These are phyloP conservation scores for Drosophila malerkotliana DNA, from an alignment of 1,140 invertebrate genomes.

Conservation along the genomic window DNA sequence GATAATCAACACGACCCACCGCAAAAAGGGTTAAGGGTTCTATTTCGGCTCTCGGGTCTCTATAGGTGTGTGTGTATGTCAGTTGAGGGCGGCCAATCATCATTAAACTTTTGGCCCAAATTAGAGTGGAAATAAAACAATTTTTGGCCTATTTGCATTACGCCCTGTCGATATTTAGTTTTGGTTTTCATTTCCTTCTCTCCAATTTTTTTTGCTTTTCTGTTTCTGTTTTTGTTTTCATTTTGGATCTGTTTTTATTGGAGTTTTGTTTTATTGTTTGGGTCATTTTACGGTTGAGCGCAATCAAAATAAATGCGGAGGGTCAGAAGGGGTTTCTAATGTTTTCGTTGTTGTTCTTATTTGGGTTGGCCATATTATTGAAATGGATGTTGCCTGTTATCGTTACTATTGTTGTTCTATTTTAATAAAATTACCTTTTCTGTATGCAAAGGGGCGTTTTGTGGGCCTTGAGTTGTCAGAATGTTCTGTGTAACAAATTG, in stretches of 20 bases:
- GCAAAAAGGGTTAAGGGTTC: constrained; percentile 52
- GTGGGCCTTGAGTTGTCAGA: constrained; percentile 30
- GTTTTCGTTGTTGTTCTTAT: constrained; percentile 6
- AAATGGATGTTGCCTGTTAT: constrained; percentile 54
- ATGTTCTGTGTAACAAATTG: constrained; percentile 52
- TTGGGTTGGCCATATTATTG: constrained; percentile 45
- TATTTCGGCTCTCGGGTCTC: constrained; percentile 10
- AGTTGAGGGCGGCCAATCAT: constrained; percentile 54
- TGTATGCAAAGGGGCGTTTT: constrained; percentile 21
- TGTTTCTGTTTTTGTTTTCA: constrained; percentile 24
- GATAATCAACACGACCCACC: constrained; percentile 51
- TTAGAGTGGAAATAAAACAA: constrained; percentile 75
- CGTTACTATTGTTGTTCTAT: constrained; percentile 33
- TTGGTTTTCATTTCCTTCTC: constrained; percentile 35
- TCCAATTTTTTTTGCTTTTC: constrained; percentile 7
- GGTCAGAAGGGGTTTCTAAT: constrained; percentile 20
- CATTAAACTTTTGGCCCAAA: constrained; percentile 71
- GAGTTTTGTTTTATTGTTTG: constrained; percentile 40
- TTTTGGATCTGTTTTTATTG: constrained; percentile 26
- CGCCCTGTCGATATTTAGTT: constrained; percentile 59
- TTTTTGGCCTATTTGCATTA: constrained; percentile 64
- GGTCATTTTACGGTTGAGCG: constrained; percentile 63
- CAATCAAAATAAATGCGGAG: constrained; percentile 66
- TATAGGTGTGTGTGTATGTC: not conserved
- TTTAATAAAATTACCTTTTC: constrained; percentile 62